A percentile compares a stretch with the other conserved stretches of the same genome.
Evolutionary conservation across 1,140 invertebrate genomes (phyloP).

Genomic region (Pogonognathellus flavescens): DNA sequence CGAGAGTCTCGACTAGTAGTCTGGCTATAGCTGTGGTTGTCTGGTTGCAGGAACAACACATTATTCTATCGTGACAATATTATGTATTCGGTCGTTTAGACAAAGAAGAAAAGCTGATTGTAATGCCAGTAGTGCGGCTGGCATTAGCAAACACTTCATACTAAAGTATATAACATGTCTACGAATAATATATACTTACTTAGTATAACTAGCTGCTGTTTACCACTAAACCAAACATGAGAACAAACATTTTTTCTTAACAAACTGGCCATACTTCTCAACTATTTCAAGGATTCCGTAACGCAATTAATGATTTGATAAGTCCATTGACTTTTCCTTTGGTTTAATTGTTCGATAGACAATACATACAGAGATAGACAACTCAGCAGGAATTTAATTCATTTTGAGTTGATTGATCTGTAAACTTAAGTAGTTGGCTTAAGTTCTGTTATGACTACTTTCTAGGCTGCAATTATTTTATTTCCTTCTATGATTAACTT

Average conservation of each 20-base stretch:
- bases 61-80: no score
- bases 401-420: slow-evolving; percentile 13
- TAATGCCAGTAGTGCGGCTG: no score
- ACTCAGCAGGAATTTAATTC: no score
- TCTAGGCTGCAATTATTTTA: no score
- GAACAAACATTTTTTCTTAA: background rate
- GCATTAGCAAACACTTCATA: no score
- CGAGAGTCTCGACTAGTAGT: no score
- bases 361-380: background rate
- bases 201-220: background rate
- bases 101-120: no score
- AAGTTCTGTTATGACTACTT: no score
- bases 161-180: background rate
- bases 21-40: no score
- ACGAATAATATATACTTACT: background rate
- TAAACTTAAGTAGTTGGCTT: background rate
- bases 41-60: no score
- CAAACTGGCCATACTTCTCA: background rate
- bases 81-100: no score
- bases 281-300: background rate
- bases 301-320: background rate
- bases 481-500: no score
- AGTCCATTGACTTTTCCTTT: slow-evolving; percentile 11
- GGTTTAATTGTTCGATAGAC: background rate
- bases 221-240: background rate